Percentiles rank a stretch among this genome's conserved stretches.
These are phyloP conservation scores for Pteronotus mesoamericanus DNA, from an alignment of 2,797 vertebrate genomes.

Conservation along the genomic window DNA sequence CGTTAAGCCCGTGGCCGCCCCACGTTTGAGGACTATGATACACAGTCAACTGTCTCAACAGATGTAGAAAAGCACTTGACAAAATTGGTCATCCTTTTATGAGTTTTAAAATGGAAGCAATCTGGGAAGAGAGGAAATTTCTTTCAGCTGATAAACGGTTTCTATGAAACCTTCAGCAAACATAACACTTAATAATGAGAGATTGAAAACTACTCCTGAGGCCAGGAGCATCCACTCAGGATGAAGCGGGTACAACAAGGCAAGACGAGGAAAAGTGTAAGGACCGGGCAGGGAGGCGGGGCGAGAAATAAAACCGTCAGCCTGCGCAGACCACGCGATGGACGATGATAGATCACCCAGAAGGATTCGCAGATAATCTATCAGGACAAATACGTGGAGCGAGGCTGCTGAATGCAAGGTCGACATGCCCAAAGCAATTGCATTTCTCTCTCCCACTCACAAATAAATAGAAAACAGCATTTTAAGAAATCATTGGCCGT, in stretches of 20 bases:
- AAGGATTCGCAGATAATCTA: background rate
- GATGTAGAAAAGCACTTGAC: no score
- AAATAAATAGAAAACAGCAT: background rate
- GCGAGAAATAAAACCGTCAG: background rate
- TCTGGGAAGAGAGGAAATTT: background rate
- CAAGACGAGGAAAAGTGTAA: background rate
- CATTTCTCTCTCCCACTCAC: background rate
- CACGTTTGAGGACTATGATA: no score
- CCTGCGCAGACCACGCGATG: rapidly evolving
- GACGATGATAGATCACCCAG: rapidly evolving
- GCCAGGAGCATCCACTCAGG: background rate
- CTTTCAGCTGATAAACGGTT: background rate
- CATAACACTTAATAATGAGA: background rate
- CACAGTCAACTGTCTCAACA: rapidly evolving
- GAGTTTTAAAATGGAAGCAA: background rate
- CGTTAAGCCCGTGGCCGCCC: background rate
- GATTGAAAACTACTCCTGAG: background rate
- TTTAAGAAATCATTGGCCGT: background rate
- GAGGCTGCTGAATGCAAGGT: background rate
- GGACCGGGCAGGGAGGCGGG: no score
- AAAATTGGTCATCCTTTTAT: no score
- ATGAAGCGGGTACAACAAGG: background rate
- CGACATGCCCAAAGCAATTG: background rate
- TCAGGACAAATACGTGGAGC: background rate
- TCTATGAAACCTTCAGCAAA: background rate